Evolutionary conservation across 23 tunicate species (phyloP).

Genomic region (Phallusia fumigata): DNA sequence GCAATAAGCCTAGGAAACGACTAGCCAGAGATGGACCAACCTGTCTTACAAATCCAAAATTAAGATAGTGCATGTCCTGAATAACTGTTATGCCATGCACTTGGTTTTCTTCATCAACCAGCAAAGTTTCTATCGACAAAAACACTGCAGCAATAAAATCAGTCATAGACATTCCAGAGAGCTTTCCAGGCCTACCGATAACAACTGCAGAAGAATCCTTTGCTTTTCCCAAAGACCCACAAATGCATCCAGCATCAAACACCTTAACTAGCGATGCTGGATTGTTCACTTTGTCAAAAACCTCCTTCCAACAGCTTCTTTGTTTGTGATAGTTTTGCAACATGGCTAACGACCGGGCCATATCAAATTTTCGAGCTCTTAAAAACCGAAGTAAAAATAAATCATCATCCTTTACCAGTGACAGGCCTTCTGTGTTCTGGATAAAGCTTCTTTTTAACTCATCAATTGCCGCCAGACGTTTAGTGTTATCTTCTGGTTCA

Average conservation of each 20-base stretch:
- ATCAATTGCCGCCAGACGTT: constrained; percentile 45
- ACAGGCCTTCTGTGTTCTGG: neutral
- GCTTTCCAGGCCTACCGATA: constrained; percentile 53
- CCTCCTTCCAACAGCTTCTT: constrained; percentile 48
- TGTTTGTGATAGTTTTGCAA: constrained; percentile 49
- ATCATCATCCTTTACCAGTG: constrained; percentile 36
- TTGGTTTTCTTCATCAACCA: constrained; percentile 66
- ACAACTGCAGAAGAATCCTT: constrained; percentile 57
- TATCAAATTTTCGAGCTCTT: constrained; percentile 72
- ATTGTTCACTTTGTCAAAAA: constrained; percentile 71
- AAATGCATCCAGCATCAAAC: constrained; percentile 38
- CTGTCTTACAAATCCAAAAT: constrained; percentile 53
- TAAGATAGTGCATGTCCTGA: constrained; percentile 50
- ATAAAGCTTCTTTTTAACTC: constrained; percentile 20
- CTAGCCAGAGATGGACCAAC: constrained; percentile 68
- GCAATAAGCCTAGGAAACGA: constrained; percentile 47
- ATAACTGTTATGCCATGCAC: constrained; percentile 80
- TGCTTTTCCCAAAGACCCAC: constrained; percentile 48
- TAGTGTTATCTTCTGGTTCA: constrained; percentile 49
- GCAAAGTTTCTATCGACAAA: constrained; percentile 31
- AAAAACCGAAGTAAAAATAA: constrained; percentile 57
- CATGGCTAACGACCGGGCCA: constrained; percentile 35
- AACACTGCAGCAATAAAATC: constrained; percentile 54
- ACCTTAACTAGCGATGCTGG: constrained; percentile 37
- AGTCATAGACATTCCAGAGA: constrained; percentile 19